phyloP scores from a whole-genome alignment of 2,888 invertebrate genomes.

The Thymelicus sylvestris region DNA sequence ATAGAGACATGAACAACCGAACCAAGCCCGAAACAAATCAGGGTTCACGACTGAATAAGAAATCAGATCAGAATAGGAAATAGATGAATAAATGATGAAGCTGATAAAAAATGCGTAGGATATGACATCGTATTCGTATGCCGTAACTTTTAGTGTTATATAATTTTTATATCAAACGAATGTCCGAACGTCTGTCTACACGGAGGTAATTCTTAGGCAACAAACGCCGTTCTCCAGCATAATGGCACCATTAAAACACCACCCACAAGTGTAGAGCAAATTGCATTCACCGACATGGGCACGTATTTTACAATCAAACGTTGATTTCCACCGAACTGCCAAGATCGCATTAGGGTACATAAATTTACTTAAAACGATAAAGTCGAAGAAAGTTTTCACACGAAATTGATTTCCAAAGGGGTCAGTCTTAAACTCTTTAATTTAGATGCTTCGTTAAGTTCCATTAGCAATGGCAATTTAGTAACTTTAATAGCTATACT shows the following conservation, averaged over 20 bases:
- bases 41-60: constrained; percentile 6
- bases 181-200: constrained; percentile 54
- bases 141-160: constrained; percentile 18
- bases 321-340: constrained; percentile 77
- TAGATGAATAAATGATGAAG: constrained; percentile 11
- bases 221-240: constrained; percentile 68
- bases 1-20: neutral
- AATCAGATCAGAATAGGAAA: constrained; percentile 4
- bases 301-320: constrained; percentile 80
- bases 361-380: constrained; percentile 76
- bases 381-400: constrained; percentile 66
- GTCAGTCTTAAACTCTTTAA: constrained; percentile 63
- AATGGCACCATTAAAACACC: constrained; percentile 80
- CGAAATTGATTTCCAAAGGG: constrained; percentile 66
- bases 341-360: constrained; percentile 76
- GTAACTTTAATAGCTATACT: neutral
- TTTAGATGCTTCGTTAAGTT: constrained; percentile 54
- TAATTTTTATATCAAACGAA: constrained; percentile 46
- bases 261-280: constrained; percentile 80
- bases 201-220: constrained; percentile 76
- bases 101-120: constrained; percentile 21
- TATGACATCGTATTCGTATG: constrained; percentile 20
- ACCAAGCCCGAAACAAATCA: constrained; percentile 6
- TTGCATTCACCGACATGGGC: constrained; percentile 77
- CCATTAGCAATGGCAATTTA: constrained; percentile 37